Percentiles rank a stretch among this genome's conserved stretches.
phyloP scores from a whole-genome alignment of 2,113 vertebrate species.

The Erythrolamprus reginae region DNA sequence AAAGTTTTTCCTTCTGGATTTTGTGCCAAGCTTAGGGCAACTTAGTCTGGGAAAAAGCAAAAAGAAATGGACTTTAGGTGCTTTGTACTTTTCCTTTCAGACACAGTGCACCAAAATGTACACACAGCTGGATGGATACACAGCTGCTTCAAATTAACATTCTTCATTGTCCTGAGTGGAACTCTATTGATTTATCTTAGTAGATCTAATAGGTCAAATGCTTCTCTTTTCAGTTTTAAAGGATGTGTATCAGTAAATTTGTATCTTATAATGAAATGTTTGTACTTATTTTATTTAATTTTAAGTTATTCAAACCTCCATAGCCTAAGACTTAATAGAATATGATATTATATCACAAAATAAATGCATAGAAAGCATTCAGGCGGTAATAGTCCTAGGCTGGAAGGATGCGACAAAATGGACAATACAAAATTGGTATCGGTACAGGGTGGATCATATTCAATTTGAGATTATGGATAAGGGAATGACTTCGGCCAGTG shows the following conservation, averaged over 20 bases:
- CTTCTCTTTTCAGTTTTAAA: not conserved
- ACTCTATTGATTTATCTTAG: slow-evolving; percentile 1
- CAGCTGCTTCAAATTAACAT: slow-evolving; percentile 2
- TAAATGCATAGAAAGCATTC: no score
- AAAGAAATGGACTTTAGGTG: not conserved
- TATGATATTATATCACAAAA: not conserved
- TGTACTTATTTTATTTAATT: no score
- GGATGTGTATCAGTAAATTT: not conserved
- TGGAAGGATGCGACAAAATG: no score
- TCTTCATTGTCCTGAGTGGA: not conserved
- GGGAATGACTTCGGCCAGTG: no score
- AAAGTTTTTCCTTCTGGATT: not conserved
- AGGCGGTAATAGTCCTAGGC: no score
- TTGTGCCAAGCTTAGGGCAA: not conserved
- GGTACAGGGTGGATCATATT: no score
- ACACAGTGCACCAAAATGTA: not conserved
- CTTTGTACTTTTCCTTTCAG: not conserved
- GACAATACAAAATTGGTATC: no score
- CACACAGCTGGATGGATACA: not conserved
- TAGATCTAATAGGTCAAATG: not conserved
- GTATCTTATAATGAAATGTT: not conserved
- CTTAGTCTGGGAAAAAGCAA: not conserved
- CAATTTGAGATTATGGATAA: no score
- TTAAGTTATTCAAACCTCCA: no score
- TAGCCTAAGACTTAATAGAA: not conserved